These are phyloP conservation scores for Proterorhinus semilunaris DNA, from an alignment of 2,113 vertebrate species.

Conservation along the genomic window DNA sequence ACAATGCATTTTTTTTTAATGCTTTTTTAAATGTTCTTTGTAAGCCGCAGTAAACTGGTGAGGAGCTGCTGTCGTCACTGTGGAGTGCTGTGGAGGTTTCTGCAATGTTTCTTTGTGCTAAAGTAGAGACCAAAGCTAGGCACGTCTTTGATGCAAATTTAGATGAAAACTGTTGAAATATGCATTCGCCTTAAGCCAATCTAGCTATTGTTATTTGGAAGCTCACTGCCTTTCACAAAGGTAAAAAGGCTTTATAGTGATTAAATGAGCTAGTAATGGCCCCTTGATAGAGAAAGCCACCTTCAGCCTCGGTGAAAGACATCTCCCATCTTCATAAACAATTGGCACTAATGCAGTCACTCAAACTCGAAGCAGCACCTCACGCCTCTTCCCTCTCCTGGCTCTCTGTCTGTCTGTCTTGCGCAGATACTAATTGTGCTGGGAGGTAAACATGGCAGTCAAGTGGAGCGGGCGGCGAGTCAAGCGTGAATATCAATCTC, in stretches of 20 bases:
- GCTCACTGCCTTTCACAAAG: slow-evolving; percentile 34
- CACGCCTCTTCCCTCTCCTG: slow-evolving; percentile 23
- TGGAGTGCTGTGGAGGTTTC: neutral
- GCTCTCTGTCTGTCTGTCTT: slow-evolving; percentile 60
- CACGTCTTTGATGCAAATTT: slow-evolving; percentile 56
- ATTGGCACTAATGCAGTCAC: slow-evolving; percentile 57
- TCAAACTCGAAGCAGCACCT: slow-evolving; percentile 21
- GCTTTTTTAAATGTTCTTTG: too few species aligned
- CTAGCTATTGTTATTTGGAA: slow-evolving; percentile 40
- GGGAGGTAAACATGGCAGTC: slow-evolving; percentile 74
- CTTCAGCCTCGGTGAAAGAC: slow-evolving; percentile 69
- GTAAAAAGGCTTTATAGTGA: slow-evolving; percentile 50
- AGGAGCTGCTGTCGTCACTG: neutral
- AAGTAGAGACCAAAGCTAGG: slow-evolving; percentile 15
- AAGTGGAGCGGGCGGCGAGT: slow-evolving; percentile 70
- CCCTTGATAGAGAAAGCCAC: slow-evolving; percentile 55
- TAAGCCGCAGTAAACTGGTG: neutral
- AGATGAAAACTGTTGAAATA: slow-evolving; percentile 52
- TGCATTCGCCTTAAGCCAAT: slow-evolving; percentile 60
- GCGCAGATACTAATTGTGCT: slow-evolving; percentile 70
- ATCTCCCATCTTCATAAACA: slow-evolving; percentile 72
- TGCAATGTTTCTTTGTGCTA: neutral
- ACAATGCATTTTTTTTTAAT: too few species aligned
- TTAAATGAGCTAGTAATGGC: slow-evolving; percentile 67
- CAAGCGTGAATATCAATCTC: slow-evolving; percentile 80